These are phyloP conservation scores for Sitta carolinensis DNA, from an alignment of 2,797 vertebrate species.

Conservation along the genomic window DNA sequence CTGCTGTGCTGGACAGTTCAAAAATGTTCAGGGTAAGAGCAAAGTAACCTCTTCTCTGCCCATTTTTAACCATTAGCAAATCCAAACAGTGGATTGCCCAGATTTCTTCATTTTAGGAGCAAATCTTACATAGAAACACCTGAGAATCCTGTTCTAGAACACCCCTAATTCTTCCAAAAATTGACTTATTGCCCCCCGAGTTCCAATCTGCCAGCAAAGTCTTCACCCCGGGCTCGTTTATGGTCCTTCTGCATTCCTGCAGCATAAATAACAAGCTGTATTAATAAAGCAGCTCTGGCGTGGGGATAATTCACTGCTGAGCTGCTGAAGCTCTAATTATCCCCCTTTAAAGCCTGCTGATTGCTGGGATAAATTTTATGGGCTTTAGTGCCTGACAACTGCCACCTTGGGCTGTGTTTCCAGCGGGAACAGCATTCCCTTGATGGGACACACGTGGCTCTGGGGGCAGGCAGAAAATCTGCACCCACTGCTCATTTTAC, in stretches of 20 bases:
- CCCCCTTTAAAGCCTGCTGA: conserved; percentile 8
- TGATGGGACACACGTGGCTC: background rate
- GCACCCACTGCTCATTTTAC: background rate
- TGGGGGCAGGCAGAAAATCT: background rate
- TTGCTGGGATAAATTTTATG: background rate
- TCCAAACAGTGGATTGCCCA: background rate
- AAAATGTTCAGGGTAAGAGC: background rate
- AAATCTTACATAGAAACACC: background rate
- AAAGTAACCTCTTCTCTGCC: background rate
- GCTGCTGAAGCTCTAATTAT: conserved; percentile 30
- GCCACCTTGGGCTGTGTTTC: background rate
- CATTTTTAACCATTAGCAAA: background rate
- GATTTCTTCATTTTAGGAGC: background rate
- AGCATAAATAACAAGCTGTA: background rate
- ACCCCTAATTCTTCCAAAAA: background rate
- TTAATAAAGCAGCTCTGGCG: background rate
- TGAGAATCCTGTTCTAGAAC: background rate
- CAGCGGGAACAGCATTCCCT: background rate
- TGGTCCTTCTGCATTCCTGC: background rate
- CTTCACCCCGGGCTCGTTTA: background rate
- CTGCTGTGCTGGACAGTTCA: background rate
- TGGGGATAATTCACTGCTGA: background rate
- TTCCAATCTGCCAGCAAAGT: background rate
- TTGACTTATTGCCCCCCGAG: background rate
- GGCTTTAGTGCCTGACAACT: background rate